These are phyloP conservation scores for Microhierax caerulescens DNA, from an alignment of 2,797 vertebrate genomes.

Conservation along the genomic window DNA sequence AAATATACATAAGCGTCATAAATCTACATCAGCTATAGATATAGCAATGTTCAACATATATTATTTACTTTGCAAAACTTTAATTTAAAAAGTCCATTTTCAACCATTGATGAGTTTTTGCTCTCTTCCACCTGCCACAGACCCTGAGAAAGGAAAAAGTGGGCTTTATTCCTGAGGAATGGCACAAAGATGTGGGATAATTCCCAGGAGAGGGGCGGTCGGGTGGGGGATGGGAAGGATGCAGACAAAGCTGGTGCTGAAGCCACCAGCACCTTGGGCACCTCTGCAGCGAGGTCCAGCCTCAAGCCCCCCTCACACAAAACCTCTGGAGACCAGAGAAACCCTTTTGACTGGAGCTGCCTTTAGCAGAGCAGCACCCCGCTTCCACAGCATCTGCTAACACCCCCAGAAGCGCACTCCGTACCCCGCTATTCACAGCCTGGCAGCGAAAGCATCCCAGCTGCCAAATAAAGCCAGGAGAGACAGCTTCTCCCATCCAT, in stretches of 20 bases:
- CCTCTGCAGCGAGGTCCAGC: fast-evolving
- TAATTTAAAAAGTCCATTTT: not conserved
- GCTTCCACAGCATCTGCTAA: not conserved
- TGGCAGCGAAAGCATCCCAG: not conserved
- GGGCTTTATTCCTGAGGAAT: not conserved
- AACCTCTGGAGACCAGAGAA: not conserved
- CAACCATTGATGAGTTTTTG: not conserved
- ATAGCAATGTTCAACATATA: not conserved
- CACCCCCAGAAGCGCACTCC: not conserved
- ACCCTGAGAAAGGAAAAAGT: not conserved
- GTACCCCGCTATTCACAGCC: not conserved
- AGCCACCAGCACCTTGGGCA: not conserved
- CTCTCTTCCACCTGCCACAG: not conserved
- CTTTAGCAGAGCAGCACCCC: not conserved
- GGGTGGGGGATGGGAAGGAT: not conserved
- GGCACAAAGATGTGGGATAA: not conserved
- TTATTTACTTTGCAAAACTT: not conserved
- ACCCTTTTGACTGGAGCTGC: not conserved
- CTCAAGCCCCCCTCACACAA: not conserved
- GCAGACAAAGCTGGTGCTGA: not conserved
- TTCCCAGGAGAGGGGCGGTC: fast-evolving
- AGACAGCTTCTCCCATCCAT: not conserved
- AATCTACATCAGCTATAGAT: not conserved
- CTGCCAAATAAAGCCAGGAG: not conserved
- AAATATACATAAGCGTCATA: slow-evolving; percentile 2